Evolutionary conservation across 2,888 invertebrate species (phyloP).

Genomic region (Rhimphoctona megacephalus): DNA sequence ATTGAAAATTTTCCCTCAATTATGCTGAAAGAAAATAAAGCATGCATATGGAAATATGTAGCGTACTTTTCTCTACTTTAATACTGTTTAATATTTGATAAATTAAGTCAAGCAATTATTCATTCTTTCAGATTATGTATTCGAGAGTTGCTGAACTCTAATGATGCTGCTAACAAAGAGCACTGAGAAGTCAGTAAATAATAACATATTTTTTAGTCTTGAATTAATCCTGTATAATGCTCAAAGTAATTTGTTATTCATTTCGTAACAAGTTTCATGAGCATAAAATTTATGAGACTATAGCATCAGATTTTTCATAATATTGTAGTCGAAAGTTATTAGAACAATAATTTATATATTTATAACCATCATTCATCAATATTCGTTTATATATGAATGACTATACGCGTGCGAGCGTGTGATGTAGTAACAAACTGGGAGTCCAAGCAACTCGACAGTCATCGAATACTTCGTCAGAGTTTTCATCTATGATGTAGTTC

Average conservation of each 20-base stretch:
- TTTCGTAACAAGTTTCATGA: background rate
- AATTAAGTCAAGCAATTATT: background rate
- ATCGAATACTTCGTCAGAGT: conserved; percentile 13
- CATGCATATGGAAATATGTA: background rate
- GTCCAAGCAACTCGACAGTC: conserved; percentile 16
- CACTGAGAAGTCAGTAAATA: background rate
- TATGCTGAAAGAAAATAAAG: background rate
- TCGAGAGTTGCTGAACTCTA: background rate
- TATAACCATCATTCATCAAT: conserved; percentile 1
- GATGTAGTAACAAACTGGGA: conserved; percentile 13
- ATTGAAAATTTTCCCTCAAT: conserved; percentile 43
- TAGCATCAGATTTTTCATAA: background rate
- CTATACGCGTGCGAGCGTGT: background rate
- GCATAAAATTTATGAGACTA: background rate
- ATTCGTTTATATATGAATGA: background rate
- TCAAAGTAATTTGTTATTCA: background rate
- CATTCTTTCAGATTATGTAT: background rate
- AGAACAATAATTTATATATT: conserved; percentile 40
- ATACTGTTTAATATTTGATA: background rate
- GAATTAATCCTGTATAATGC: too few relatives aligned
- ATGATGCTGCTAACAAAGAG: background rate
- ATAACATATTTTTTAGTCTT: background rate
- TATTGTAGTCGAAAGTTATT: conserved; percentile 13
- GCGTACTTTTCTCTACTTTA: background rate
- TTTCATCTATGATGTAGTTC: background rate